Evolutionary conservation across 2,113 vertebrate genomes (phyloP).

Genomic region (Sphyrna mokarran): DNA sequence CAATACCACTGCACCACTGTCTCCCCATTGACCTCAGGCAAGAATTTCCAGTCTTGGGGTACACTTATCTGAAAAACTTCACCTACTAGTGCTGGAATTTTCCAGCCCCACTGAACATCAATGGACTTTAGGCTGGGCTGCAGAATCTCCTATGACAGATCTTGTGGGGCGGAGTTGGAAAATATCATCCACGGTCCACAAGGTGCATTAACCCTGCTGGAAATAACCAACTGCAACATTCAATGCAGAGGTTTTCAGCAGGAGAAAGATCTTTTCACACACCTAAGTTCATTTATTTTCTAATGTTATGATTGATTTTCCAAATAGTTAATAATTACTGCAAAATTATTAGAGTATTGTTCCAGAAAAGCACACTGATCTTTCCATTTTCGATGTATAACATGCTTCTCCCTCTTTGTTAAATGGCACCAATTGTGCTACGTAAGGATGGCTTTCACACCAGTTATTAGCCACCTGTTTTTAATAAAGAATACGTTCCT

Average conservation of each 20-base stretch:
- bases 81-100: no score
- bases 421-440: not conserved
- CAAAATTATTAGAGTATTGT: not conserved
- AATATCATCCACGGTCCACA: not conserved
- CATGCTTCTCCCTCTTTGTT: not conserved
- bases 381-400: not conserved
- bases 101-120: no score
- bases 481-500: not conserved
- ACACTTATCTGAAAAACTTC: no score
- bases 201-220: not conserved
- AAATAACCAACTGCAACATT: not conserved
- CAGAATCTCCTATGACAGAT: no score
- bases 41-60: no score
- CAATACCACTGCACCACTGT: no score
- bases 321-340: not conserved
- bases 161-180: no score
- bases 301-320: not conserved
- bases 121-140: no score
- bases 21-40: no score
- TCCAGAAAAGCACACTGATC: not conserved
- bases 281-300: not conserved
- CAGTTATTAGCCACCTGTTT: constrained; percentile 23
- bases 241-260: not conserved
- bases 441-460: not conserved
- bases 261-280: not conserved